A percentile compares a stretch with the other conserved stretches of the same genome.
Evolutionary conservation across 1,140 invertebrate genomes (phyloP).

Genomic region (Phthorimaea operculella): DNA sequence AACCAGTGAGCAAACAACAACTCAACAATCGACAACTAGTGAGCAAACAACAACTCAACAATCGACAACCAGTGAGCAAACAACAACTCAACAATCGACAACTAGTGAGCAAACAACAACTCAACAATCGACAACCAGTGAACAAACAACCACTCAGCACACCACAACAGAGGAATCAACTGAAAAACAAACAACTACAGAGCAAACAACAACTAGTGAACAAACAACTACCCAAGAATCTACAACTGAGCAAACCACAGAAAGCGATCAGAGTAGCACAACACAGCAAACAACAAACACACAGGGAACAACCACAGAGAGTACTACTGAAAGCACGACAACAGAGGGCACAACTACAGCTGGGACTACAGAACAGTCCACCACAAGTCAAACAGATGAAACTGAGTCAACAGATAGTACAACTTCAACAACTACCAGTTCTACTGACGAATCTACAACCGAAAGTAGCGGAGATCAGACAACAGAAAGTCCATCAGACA

Average conservation of each 20-base stretch:
- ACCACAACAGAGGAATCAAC: slow-evolving; percentile 22
- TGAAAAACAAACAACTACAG: slow-evolving; percentile 22
- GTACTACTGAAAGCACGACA: slow-evolving; percentile 16
- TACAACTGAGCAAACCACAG: slow-evolving; percentile 17
- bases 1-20: slow-evolving; percentile 20
- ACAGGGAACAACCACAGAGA: slow-evolving; percentile 23
- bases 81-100: slow-evolving; percentile 23
- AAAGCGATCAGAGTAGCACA: slow-evolving; percentile 1
- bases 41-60: slow-evolving; percentile 22
- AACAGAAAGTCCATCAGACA: slow-evolving; percentile 30
- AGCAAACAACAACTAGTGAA: slow-evolving; percentile 11
- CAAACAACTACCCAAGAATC: slow-evolving; percentile 18
- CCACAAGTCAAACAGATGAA: slow-evolving; percentile 17
- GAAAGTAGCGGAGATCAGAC: slow-evolving; percentile 34
- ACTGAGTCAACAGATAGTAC: slow-evolving; percentile 25
- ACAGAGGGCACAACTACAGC: slow-evolving; percentile 25
- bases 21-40: slow-evolving; percentile 22
- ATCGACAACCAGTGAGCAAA: slow-evolving; percentile 16
- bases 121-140: slow-evolving; percentile 16
- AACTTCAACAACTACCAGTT: slow-evolving; percentile 14
- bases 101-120: slow-evolving; percentile 24
- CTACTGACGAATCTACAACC: slow-evolving; percentile 28
- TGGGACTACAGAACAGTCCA: slow-evolving; percentile 32
- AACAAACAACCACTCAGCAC: slow-evolving; percentile 17
- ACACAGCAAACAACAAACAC: slow-evolving; percentile 13